phyloP scores from a whole-genome alignment of 2,888 invertebrate genomes.

The Azorinus chamasolen region DNA sequence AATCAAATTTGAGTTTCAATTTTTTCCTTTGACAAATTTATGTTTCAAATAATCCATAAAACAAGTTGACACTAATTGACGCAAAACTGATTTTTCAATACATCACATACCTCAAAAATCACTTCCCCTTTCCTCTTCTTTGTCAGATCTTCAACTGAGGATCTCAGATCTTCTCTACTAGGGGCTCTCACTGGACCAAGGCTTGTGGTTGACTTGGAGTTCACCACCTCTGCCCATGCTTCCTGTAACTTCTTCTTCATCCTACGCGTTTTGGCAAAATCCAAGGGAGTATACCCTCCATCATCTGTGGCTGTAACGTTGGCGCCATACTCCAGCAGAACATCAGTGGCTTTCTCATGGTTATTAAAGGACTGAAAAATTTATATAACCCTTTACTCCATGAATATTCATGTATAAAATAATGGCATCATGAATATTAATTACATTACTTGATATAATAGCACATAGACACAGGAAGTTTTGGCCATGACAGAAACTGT shows the following conservation, averaged over 20 bases:
- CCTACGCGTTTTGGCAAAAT: slow-evolving; percentile 83
- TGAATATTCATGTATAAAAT: too few species aligned
- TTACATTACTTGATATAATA: too few species aligned
- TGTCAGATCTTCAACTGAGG: slow-evolving; percentile 63
- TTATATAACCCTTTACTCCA: too few species aligned
- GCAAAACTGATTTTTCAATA: too few species aligned
- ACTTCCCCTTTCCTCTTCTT: slow-evolving; percentile 76
- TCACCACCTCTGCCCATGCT: slow-evolving; percentile 82
- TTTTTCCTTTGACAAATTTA: too few species aligned
- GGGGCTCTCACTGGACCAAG: slow-evolving; percentile 75
- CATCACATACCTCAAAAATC: slow-evolving; percentile 83
- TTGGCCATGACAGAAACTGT: too few species aligned
- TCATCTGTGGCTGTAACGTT: slow-evolving; percentile 83
- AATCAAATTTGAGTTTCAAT: too few species aligned
- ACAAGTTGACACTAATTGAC: too few species aligned
- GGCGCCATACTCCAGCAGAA: slow-evolving; percentile 81
- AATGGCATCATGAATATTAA: too few species aligned
- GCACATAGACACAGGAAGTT: too few species aligned
- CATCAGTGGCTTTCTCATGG: slow-evolving; percentile 79
- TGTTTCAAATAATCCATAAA: too few species aligned
- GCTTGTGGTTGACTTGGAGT: slow-evolving; percentile 62
- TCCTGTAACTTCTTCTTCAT: slow-evolving; percentile 80
- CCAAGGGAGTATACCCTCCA: slow-evolving; percentile 82
- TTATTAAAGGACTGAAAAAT: slow-evolving; percentile 83
- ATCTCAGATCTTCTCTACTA: slow-evolving; percentile 62